These are phyloP conservation scores for Teleiodes luculella DNA, from an alignment of 2,888 invertebrate genomes.

Conservation along the genomic window DNA sequence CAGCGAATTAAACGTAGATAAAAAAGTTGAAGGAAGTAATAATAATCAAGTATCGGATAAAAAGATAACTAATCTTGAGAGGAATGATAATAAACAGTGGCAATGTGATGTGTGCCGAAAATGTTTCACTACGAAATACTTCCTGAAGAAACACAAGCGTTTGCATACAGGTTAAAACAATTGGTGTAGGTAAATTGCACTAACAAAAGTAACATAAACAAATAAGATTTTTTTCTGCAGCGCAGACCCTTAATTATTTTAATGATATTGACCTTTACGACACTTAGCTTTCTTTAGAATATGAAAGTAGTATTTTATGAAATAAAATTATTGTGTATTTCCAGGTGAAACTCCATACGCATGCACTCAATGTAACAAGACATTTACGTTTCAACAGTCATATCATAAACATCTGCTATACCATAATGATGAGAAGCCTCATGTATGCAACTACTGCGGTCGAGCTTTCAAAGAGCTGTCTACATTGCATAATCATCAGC, in stretches of 20 bases:
- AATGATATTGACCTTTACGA: background rate
- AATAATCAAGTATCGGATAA: conserved; percentile 33
- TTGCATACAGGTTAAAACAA: conserved; percentile 86
- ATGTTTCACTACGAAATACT: conserved; percentile 92
- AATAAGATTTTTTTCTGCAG: background rate
- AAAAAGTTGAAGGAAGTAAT: conserved; percentile 32
- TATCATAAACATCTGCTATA: conserved; percentile 93
- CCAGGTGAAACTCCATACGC: conserved; percentile 92
- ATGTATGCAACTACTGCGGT: conserved; percentile 86
- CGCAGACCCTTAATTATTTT: background rate
- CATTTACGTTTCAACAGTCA: conserved; percentile 93
- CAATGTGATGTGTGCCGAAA: conserved; percentile 91
- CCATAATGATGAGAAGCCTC: conserved; percentile 91
- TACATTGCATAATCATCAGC: conserved; percentile 90
- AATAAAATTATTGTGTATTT: no score
- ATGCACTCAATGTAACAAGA: conserved; percentile 88
- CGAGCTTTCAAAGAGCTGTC: conserved; percentile 92
- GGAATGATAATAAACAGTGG: conserved; percentile 87
- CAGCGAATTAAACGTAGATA: conserved; percentile 24
- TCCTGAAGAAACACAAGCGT: conserved; percentile 91
- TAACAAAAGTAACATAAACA: conserved; percentile 33
- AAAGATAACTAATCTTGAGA: conserved; percentile 40
- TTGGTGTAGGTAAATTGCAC: conserved; percentile 73
- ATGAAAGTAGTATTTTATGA: no score
- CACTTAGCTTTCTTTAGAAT: background rate